Conservation (phyloP, 2,888 invertebrate genomes). For the Cecidostiba fungosa region DNA sequence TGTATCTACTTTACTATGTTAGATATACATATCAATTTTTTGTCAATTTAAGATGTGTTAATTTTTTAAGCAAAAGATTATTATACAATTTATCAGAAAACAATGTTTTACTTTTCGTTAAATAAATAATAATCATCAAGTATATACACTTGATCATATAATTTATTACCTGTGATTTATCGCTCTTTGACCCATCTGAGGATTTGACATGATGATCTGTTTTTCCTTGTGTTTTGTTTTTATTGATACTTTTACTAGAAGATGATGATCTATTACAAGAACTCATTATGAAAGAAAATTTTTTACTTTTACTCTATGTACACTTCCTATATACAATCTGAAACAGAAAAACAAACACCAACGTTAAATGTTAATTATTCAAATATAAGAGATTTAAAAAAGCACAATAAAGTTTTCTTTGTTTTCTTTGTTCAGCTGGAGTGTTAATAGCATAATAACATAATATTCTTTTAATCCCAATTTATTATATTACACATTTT, state of each 20-base stretch:
- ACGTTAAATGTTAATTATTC: neutral
- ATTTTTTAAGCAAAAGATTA: too few species aligned
- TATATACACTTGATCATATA: neutral
- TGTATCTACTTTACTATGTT: too few species aligned
- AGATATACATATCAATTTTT: too few species aligned
- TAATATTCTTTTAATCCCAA: neutral
- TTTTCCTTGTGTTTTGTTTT: constrained; percentile 77
- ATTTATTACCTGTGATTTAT: constrained; percentile 75
- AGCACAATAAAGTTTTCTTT: neutral
- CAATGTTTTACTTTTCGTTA: too few species aligned
- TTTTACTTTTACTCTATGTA: constrained; percentile 86
- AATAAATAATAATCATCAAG: too few species aligned
- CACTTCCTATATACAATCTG: constrained; percentile 91
- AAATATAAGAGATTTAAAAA: constrained; percentile 3
- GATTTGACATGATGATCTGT: constrained; percentile 77
- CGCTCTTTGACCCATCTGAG: constrained; percentile 76
- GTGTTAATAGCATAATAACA: neutral
- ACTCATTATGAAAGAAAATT: constrained; percentile 77
- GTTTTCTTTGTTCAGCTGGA: neutral
- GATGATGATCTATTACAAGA: constrained; percentile 78
- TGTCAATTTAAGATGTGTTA: too few species aligned
- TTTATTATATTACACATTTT: neutral
- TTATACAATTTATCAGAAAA: too few species aligned
- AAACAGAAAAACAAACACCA: constrained; percentile 77
- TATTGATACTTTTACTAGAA: constrained; percentile 75